Evolutionary conservation across 2,113 vertebrate genomes (phyloP).

Genomic region (Fulica atra): DNA sequence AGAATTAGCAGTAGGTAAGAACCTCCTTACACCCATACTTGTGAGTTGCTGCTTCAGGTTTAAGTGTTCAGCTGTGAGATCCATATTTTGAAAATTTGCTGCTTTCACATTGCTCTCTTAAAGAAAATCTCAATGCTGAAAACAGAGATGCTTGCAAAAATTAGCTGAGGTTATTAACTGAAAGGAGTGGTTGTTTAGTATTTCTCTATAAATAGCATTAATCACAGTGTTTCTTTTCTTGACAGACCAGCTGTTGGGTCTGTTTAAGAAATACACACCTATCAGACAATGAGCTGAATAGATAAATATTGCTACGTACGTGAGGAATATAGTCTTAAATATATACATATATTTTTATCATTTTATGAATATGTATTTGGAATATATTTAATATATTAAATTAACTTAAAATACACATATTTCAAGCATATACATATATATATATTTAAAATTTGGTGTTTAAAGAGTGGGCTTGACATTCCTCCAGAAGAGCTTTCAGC

Average conservation of each 20-base stretch:
- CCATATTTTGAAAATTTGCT: constrained; percentile 16
- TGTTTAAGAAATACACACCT: constrained; percentile 28
- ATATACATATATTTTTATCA: neutral
- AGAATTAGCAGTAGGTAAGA: neutral
- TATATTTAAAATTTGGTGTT: neutral
- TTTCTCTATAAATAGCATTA: constrained; percentile 44
- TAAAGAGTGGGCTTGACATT: neutral
- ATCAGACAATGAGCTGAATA: neutral
- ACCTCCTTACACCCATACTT: neutral
- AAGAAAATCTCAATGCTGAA: constrained; percentile 25
- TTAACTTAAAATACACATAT: neutral
- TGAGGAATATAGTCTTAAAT: neutral
- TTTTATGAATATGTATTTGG: neutral
- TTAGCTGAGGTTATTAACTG: constrained; percentile 3
- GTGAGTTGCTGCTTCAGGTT: neutral
- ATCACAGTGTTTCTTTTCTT: constrained; percentile 12
- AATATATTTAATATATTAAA: neutral
- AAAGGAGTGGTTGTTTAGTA: constrained; percentile 20
- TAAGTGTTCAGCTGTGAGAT: constrained; percentile 13
- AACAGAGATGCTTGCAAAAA: constrained; percentile 36
- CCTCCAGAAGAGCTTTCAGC: neutral
- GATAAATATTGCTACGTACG: neutral
- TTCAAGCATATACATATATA: neutral
- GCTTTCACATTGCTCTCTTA: neutral
- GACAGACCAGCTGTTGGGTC: constrained; percentile 30